Evolutionary conservation across 64 coral and sea anemone genomes (phyloP).

Genomic region (Astreopora myriophthalma): DNA sequence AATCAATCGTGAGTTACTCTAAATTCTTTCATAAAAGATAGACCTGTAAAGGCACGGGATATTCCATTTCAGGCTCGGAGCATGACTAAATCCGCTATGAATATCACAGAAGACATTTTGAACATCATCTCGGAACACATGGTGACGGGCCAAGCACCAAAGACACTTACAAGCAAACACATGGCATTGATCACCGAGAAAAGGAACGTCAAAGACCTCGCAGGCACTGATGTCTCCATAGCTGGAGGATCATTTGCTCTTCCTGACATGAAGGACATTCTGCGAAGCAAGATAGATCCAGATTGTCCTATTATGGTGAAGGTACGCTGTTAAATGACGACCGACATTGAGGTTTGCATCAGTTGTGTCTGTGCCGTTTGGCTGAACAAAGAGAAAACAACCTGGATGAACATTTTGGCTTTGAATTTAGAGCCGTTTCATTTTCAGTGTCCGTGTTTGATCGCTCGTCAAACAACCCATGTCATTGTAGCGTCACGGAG

Average conservation of each 20-base stretch:
- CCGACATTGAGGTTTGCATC: too few relatives aligned
- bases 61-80: constrained; percentile 28
- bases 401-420: neutral
- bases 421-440: neutral
- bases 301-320: neutral
- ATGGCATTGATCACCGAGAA: constrained; percentile 8
- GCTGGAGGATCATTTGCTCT: constrained; percentile 18
- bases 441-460: neutral
- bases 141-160: constrained; percentile 16
- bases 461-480: too few relatives aligned
- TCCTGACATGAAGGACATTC: neutral
- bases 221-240: neutral
- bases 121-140: neutral
- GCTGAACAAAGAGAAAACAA: too few relatives aligned
- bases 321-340: neutral
- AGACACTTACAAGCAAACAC: neutral
- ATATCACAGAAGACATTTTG: constrained; percentile 10
- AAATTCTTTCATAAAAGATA: too few relatives aligned
- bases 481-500: too few relatives aligned
- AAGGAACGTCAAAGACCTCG: neutral
- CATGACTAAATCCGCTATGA: constrained; percentile 44
- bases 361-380: too few relatives aligned
- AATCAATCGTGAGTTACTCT: too few relatives aligned
- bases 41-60: neutral
- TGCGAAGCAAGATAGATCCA: neutral